These are phyloP conservation scores for Saccopteryx bilineata DNA, from an alignment of 2,113 vertebrate genomes.

Conservation along the genomic window DNA sequence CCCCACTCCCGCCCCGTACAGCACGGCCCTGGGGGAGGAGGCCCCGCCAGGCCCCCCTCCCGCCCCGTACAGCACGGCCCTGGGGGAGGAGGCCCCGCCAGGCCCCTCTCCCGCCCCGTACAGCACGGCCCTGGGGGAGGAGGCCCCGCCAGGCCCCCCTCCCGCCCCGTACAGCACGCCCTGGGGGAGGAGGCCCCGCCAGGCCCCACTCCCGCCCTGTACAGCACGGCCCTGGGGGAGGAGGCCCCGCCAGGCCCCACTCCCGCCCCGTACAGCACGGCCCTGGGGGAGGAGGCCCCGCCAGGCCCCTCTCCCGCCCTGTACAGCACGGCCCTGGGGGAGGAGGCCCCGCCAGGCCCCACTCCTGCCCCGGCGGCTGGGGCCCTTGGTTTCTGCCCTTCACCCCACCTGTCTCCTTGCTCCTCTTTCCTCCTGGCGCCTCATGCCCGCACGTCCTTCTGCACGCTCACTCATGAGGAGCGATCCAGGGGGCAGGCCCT, in stretches of 20 bases:
- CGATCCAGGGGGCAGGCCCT: neutral
- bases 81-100: neutral
- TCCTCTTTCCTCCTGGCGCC: neutral
- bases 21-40: neutral
- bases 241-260: neutral
- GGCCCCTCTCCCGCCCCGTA: no score
- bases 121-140: accelerated
- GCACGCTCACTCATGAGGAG: neutral
- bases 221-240: accelerated
- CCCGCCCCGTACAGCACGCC: accelerated
- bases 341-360: neutral
- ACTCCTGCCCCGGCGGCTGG: neutral
- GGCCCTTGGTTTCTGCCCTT: neutral
- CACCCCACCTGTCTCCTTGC: neutral
- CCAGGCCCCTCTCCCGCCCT: neutral
- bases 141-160: neutral
- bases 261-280: accelerated
- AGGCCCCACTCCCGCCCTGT: no score
- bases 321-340: accelerated
- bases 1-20: neutral
- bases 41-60: neutral
- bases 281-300: neutral
- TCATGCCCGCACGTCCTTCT: neutral
- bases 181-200: neutral
- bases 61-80: accelerated